Conservation (phyloP, 2,113 vertebrate genomes). For the Hyla sarda region DNA sequence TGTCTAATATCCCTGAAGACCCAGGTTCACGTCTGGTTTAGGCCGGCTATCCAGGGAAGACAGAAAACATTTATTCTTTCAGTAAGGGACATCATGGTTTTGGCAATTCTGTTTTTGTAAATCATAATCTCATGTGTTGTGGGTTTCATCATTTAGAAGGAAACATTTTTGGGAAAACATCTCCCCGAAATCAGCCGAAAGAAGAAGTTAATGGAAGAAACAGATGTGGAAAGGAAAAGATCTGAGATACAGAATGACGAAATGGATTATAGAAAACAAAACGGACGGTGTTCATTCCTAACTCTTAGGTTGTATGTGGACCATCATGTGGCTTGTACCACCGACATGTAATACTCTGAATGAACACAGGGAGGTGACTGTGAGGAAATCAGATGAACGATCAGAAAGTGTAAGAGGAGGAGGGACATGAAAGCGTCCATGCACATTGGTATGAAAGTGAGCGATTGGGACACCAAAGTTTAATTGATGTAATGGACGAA, state of each 20-base stretch:
- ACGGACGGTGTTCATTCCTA: not conserved
- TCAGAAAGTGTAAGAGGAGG: too few relatives aligned
- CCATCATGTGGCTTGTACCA: not conserved
- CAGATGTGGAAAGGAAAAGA: not conserved
- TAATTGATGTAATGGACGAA: too few relatives aligned
- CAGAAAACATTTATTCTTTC: not conserved
- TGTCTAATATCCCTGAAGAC: slow-evolving; percentile 37
- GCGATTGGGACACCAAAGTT: too few relatives aligned
- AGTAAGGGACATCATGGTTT: slow-evolving; percentile 3
- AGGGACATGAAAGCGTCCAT: too few relatives aligned
- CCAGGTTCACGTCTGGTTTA: slow-evolving; percentile 49
- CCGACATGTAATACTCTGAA: too few relatives aligned
- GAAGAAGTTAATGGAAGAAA: not conserved
- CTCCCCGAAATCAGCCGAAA: not conserved
- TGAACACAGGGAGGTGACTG: too few relatives aligned
- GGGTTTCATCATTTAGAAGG: not conserved
- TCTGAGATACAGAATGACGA: not conserved
- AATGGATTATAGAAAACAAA: not conserved
- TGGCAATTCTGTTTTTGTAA: not conserved
- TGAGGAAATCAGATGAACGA: too few relatives aligned
- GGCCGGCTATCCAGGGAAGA: not conserved
- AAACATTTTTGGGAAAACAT: not conserved
- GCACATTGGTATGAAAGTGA: too few relatives aligned
- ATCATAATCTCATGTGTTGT: slow-evolving; percentile 9
- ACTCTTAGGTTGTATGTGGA: not conserved